Evolutionary conservation across 2,888 invertebrate species (phyloP).

Genomic region (Aleiodes leptofemur): DNA sequence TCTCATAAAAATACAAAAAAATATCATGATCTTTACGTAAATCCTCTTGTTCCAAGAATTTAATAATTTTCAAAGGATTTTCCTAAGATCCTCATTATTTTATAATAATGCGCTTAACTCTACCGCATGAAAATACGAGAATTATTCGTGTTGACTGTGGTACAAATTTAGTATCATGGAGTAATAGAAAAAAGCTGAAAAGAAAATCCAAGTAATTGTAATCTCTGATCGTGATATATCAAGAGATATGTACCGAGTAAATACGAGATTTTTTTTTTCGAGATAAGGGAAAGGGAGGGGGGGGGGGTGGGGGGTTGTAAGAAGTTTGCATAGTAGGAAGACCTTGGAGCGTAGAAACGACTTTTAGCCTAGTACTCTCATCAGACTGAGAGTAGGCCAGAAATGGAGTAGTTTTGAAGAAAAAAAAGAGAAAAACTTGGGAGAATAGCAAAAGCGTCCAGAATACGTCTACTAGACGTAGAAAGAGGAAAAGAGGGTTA

Average conservation of each 20-base stretch:
- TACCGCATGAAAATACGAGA: no score
- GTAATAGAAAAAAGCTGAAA: not conserved
- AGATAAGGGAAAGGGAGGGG: no score
- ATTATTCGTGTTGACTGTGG: no score
- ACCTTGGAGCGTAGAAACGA: not conserved
- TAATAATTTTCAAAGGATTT: no score
- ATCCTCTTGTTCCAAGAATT: no score
- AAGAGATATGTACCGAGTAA: slow-evolving; percentile 21
- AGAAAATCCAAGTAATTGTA: slow-evolving; percentile 8
- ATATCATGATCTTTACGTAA: no score
- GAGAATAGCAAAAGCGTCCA: slow-evolving; percentile 22
- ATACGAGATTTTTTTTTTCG: not conserved
- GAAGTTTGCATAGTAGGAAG: slow-evolving; percentile 20
- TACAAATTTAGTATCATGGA: not conserved
- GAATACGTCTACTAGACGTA: not conserved
- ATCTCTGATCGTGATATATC: slow-evolving; percentile 24
- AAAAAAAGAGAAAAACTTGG: not conserved
- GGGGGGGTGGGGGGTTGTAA: not conserved
- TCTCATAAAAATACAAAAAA: no score
- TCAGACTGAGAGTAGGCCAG: slow-evolving; percentile 33
- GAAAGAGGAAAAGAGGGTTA: slow-evolving; percentile 1
- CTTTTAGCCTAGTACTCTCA: slow-evolving; percentile 16
- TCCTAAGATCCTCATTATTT: no score
- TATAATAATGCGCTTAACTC: no score
- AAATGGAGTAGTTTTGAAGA: slow-evolving; percentile 16